These are phyloP conservation scores for Marmota flaviventris DNA, from an alignment of 2,113 vertebrate species.

Conservation along the genomic window DNA sequence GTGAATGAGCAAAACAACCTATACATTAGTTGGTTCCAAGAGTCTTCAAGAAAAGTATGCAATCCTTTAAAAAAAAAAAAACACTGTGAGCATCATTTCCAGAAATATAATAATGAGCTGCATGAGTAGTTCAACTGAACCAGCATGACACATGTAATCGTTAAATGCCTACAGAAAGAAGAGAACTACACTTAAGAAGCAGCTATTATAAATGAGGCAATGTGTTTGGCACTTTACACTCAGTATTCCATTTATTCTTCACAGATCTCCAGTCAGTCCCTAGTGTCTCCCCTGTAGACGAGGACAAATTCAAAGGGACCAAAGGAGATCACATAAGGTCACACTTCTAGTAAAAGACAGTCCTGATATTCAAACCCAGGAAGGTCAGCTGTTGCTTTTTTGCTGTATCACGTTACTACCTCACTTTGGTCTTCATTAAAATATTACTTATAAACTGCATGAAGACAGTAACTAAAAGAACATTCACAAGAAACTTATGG, in stretches of 20 bases:
- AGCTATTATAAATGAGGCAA: background rate
- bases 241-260: background rate
- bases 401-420: background rate
- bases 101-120: background rate
- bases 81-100: background rate
- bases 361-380: background rate
- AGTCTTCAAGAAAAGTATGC: background rate
- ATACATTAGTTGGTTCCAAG: background rate
- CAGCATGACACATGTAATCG: background rate
- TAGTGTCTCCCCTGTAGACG: background rate
- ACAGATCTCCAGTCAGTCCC: background rate
- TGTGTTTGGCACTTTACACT: background rate
- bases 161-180: background rate
- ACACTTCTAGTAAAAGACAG: background rate
- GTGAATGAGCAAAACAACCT: constrained; percentile 7
- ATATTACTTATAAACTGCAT: background rate
- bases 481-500: background rate
- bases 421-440: background rate
- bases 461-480: background rate
- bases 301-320: background rate
- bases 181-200: background rate
- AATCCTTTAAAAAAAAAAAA: background rate
- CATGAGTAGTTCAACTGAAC: background rate
- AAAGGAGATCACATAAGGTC: background rate
- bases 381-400: background rate